A percentile compares a stretch with the other conserved stretches of the same genome.
phyloP scores from a whole-genome alignment of 1,140 invertebrate species.

The Theocolax elegans region DNA sequence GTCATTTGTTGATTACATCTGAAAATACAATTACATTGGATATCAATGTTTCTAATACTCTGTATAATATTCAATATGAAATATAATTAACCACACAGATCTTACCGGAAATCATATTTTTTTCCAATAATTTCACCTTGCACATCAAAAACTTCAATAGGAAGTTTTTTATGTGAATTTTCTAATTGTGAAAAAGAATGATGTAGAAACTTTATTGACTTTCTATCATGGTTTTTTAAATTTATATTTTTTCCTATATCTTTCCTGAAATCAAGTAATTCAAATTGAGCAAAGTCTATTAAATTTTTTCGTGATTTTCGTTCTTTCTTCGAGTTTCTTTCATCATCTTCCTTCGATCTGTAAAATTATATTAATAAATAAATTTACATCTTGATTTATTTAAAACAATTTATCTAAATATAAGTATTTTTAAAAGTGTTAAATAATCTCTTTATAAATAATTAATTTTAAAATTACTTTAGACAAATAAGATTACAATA shows the following conservation, averaged over 20 bases:
- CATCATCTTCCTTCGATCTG: slow-evolving; percentile 39
- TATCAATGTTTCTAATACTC: too few species aligned
- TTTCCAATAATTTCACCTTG: slow-evolving; percentile 59
- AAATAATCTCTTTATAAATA: not conserved
- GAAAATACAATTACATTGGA: too few species aligned
- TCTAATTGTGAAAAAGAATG: slow-evolving; percentile 59
- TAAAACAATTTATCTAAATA: not conserved
- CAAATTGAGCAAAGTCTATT: slow-evolving; percentile 55
- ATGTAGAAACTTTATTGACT: slow-evolving; percentile 54
- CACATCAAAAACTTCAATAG: slow-evolving; percentile 53
- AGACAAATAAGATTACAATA: too few species aligned
- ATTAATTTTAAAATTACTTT: not conserved
- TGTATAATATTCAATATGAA: too few species aligned
- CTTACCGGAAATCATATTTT: slow-evolving; percentile 62
- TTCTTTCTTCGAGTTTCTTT: slow-evolving; percentile 38
- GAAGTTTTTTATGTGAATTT: slow-evolving; percentile 42
- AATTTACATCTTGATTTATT: not conserved
- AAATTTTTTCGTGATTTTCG: slow-evolving; percentile 44
- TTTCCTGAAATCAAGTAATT: slow-evolving; percentile 48
- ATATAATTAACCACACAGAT: too few species aligned
- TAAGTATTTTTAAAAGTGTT: too few species aligned
- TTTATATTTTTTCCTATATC: slow-evolving; percentile 54
- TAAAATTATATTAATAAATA: slow-evolving; percentile 19
- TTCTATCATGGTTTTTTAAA: slow-evolving; percentile 49
- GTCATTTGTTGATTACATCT: slow-evolving; percentile 24